These are phyloP conservation scores for Pristionchus arcanus DNA, from an alignment of 2,888 invertebrate species.

Conservation along the genomic window DNA sequence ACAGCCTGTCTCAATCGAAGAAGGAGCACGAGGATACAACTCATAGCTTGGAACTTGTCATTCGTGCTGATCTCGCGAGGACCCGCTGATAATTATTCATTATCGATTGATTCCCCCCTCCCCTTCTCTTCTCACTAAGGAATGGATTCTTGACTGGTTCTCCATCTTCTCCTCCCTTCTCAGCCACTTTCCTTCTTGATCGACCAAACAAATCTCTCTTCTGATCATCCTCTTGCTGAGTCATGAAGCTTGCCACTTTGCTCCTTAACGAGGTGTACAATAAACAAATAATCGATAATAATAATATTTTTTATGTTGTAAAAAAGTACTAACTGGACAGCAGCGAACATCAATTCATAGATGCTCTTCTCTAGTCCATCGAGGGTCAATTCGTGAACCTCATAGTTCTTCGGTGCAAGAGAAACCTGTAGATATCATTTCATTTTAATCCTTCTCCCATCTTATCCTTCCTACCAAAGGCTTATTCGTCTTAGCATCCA, in stretches of 20 bases:
- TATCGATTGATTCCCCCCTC: not conserved
- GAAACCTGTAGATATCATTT: slow-evolving; percentile 65
- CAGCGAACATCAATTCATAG: slow-evolving; percentile 77
- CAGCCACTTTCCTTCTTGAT: slow-evolving; percentile 54
- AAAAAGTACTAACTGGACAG: slow-evolving; percentile 65
- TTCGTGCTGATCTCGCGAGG: slow-evolving; percentile 58
- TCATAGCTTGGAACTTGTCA: slow-evolving; percentile 65
- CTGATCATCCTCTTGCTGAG: slow-evolving; percentile 72
- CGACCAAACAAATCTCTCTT: slow-evolving; percentile 57
- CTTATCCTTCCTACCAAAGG: slow-evolving; percentile 61
- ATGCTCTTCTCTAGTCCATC: slow-evolving; percentile 77
- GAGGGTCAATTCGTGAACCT: slow-evolving; percentile 77
- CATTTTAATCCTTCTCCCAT: not conserved
- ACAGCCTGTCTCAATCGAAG: slow-evolving; percentile 91
- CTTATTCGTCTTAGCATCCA: slow-evolving; percentile 76
- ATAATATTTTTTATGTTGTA: not conserved
- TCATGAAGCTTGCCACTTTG: slow-evolving; percentile 79
- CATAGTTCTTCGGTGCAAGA: slow-evolving; percentile 74
- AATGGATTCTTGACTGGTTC: slow-evolving; percentile 69
- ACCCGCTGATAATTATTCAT: slow-evolving; percentile 58
- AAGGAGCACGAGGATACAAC: slow-evolving; percentile 85
- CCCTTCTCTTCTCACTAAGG: slow-evolving; percentile 19
- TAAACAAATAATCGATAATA: not conserved
- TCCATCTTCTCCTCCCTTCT: slow-evolving; percentile 56
- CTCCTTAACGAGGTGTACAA: slow-evolving; percentile 69